Evolutionary conservation across 1,140 invertebrate genomes (phyloP), one percentile per base, ranked within the genome.

Genomic region (Stenopsyche tienmushanensis): DNA sequence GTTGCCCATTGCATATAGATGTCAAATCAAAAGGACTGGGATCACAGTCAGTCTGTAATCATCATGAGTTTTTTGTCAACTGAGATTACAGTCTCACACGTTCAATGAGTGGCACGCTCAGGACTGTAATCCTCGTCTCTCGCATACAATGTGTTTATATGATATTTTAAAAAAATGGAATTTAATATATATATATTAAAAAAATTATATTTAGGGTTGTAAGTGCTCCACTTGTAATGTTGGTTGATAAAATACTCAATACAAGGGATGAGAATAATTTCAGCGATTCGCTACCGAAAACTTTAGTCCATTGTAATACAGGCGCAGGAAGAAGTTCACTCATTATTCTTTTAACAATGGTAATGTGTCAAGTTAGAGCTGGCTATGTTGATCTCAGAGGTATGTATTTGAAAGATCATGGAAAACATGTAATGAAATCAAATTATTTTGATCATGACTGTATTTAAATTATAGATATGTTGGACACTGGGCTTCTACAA

Each of bases 341-440:
- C 25, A 65, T 79, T 23, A 73, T 76, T 9, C 58, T 78, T 18
- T 72, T 78, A 2, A 45, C 74, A 2, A 71, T 74, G 67, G 65
- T 72, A 17, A 69, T 78, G 72, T 76, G 76, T 62, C 75, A 80
- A 64, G 73, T 80, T 63, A 73, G 79, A 24, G 76, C 78, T 7
- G 79, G 79, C 0, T 72, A 75, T 58, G 54, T 75, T 25, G 52
- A 68, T 8, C 69, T 80, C 2, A 72, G 74, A 62, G 77, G 78
- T 80, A 26, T 73, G 66, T 66, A 52, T 29, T n/a, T 29, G 10
- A 64, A 23, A 26, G 10, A 10, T n/a, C 13, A 50, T 60, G 5
- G 20, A n/a, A n/a, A n/a, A n/a, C 13, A 24, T 10, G 3, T 53
- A 10, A 21, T 53, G 5, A 18, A 21, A 21, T 17, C 25, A 24